Evolutionary conservation across 2,888 invertebrate species (phyloP).

Genomic region (Acleris sparsana): DNA sequence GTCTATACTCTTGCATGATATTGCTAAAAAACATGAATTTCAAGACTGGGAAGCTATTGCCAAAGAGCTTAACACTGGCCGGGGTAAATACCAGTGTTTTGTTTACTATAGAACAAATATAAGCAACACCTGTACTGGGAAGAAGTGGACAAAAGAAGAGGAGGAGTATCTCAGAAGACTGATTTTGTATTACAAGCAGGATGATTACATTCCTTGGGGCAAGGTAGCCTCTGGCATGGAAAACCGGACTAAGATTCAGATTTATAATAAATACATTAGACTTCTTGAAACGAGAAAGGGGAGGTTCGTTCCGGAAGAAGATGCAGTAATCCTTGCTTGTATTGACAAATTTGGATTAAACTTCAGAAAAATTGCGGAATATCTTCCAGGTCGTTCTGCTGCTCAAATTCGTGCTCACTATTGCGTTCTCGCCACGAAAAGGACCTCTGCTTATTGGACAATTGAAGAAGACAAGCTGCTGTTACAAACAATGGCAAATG

Average conservation of each 20-base stretch:
- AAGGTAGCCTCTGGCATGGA: conserved; percentile 86
- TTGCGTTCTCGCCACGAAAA: too few species aligned
- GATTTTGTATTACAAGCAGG: conserved; percentile 85
- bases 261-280: too few species aligned
- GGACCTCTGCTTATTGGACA: too few species aligned
- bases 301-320: too few species aligned
- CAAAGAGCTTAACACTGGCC: conserved; percentile 74
- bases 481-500: conserved; percentile 37
- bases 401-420: too few species aligned
- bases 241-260: conserved; percentile 58
- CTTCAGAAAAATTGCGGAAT: too few species aligned
- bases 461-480: too few species aligned
- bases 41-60: conserved; percentile 89
- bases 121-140: conserved; percentile 52
- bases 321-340: too few species aligned
- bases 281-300: too few species aligned
- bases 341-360: too few species aligned
- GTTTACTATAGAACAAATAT: conserved; percentile 85
- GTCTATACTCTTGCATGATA: conserved; percentile 53
- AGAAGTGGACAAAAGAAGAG: conserved; percentile 87
- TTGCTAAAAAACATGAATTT: conserved; percentile 60
- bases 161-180: conserved; percentile 85
- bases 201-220: conserved; percentile 89
- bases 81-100: conserved; percentile 88
- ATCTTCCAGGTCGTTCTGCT: too few species aligned